Evolutionary conservation across 2,888 invertebrate species (phyloP).

Genomic region (Tridacna gigas): DNA sequence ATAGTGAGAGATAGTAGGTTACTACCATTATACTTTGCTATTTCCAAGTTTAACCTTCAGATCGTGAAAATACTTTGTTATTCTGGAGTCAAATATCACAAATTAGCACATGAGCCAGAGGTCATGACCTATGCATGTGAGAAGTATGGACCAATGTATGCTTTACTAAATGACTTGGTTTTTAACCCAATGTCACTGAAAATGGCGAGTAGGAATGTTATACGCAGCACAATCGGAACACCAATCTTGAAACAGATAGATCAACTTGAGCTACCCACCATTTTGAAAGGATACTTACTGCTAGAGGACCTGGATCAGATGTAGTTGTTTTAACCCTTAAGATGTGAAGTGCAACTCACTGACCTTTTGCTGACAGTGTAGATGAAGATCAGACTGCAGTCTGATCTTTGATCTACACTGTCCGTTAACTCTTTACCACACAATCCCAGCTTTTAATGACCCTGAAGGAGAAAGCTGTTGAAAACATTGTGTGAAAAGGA

Average conservation of each 20-base stretch:
- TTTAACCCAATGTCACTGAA: slow-evolving; percentile 48
- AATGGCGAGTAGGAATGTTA: slow-evolving; percentile 28
- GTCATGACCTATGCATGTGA: slow-evolving; percentile 36
- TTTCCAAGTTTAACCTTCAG: slow-evolving; percentile 48
- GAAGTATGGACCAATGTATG: slow-evolving; percentile 25
- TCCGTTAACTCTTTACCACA: neutral
- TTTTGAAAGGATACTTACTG: slow-evolving; percentile 28
- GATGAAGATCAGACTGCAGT: too few species aligned
- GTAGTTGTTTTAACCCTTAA: neutral
- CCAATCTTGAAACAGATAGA: slow-evolving; percentile 17
- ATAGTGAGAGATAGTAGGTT: slow-evolving; percentile 22
- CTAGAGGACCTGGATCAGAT: slow-evolving; percentile 30
- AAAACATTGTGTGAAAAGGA: neutral
- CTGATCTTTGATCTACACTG: too few species aligned
- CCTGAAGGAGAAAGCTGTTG: too few species aligned
- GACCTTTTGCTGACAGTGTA: too few species aligned
- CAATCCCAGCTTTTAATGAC: neutral
- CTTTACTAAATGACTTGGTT: slow-evolving; percentile 31
- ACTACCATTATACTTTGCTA: slow-evolving; percentile 55
- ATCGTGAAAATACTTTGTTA: slow-evolving; percentile 49
- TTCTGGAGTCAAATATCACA: slow-evolving; percentile 47
- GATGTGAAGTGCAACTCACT: too few species aligned
- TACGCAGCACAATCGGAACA: slow-evolving; percentile 29
- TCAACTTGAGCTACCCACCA: slow-evolving; percentile 32
- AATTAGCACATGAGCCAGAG: slow-evolving; percentile 42